Base-by-base conservation (phyloP, 2,888 invertebrate species). In the Aphodius granarius region DNA sequence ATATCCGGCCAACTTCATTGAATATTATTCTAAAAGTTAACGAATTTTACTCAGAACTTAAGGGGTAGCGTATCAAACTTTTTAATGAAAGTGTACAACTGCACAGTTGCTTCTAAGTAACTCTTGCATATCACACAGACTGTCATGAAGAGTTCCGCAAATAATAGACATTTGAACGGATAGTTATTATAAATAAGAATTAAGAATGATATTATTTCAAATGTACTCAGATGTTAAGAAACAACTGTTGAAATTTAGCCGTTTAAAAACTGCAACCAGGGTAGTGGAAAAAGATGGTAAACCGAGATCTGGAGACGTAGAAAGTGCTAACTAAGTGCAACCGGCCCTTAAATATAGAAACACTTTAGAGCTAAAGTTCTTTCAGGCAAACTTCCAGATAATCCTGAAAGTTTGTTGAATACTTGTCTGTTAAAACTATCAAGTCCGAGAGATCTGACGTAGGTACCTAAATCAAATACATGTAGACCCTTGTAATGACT, bases 61-160 rank as follows among this genome's bases (percentile, higher is more conserved):
- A 20, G 20, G n/a, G 68, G 68, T 21, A 22, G 22, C 68, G 68
- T 22, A 68, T 68, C 68, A 68, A 68, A 68, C 68, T 68, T 68
- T 68, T 68, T 68, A 68, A 68, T 68, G 68, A 68, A 68, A 68
- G 21, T 22, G 68, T 68, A 68, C 68, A 68, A 68, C 68, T 68
- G n/a, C 21, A 22, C 19, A 68, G 21, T 21, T 68, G 20, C 19
- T 21, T 21, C 20, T 20, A 22, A 9, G 20, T n/a, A 68, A 68
- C 20, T 68, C 6, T n/a, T 4, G 1, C 20, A 68, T 68, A 20
- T 21, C n/a, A 68, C 65, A 19, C 21, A 68, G 22, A 68, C n/a
- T 68, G 68, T 21, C 68, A 68, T 21, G 20, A 68, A 22, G 20
- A n/a, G n/a, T 20, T 3, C 21, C 21, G 22, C 21, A 19, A n/a